Evolutionary conservation across 92 coral and sea anemone species (phyloP).

Genomic region (Actinernus sp.): DNA sequence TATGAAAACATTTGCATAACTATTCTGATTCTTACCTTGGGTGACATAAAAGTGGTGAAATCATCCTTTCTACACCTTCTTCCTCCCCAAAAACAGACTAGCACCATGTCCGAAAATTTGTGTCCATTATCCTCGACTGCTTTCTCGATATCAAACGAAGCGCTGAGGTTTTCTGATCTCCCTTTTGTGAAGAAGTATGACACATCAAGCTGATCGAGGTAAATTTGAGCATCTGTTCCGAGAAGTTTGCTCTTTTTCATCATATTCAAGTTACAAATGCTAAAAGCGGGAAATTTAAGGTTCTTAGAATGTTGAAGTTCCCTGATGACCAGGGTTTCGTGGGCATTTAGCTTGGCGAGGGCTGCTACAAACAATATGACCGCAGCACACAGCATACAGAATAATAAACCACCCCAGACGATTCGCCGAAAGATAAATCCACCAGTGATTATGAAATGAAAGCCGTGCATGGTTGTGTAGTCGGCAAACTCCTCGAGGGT

Average conservation of each 20-base stretch:
- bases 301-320: not conserved
- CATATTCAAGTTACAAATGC: not conserved
- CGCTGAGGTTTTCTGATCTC: not conserved
- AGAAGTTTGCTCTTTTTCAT: constrained; percentile 8
- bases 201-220: not conserved
- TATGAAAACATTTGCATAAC: too few species aligned
- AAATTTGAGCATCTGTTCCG: constrained; percentile 3
- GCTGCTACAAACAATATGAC: too few species aligned
- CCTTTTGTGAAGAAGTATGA: not conserved
- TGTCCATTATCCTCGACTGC: not conserved
- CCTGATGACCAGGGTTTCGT: not conserved
- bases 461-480: constrained; percentile 1
- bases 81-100: not conserved
- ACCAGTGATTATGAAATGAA: not conserved
- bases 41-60: not conserved
- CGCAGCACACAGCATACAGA: not conserved
- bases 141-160: not conserved
- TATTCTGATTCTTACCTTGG: not conserved
- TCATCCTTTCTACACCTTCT: not conserved
- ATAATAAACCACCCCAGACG: not conserved
- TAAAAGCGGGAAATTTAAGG: not conserved
- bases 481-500: constrained; percentile 2
- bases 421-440: not conserved
- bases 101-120: constrained; percentile 8
- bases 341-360: not conserved